phyloP scores from a whole-genome alignment of 2,797 vertebrate species.

The Pseudotriccus pelzelni region DNA sequence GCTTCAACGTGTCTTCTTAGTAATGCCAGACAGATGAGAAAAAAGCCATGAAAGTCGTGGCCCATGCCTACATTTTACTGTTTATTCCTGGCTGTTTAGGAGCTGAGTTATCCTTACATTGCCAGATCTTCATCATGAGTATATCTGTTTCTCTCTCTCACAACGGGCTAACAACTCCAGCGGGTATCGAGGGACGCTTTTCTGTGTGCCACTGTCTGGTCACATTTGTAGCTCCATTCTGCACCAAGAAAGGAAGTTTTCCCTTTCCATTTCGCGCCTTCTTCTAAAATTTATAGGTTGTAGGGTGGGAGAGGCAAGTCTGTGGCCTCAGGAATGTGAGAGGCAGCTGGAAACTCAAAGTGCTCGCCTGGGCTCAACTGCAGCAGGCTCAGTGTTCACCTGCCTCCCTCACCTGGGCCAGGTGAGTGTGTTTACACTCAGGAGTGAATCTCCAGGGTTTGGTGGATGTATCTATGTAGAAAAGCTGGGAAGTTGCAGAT shows the following conservation, averaged over 20 bases:
- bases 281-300: background rate
- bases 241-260: background rate
- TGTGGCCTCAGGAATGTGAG: background rate
- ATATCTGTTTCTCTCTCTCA: background rate
- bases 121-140: background rate
- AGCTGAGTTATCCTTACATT: background rate
- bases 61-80: background rate
- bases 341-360: fast-evolving
- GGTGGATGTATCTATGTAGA: background rate
- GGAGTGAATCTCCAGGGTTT: background rate
- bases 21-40: background rate
- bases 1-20: background rate
- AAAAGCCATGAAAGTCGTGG: background rate
- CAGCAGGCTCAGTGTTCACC: background rate
- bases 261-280: background rate
- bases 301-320: background rate
- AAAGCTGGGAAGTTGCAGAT: background rate
- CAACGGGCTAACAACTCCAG: background rate
- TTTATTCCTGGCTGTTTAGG: background rate
- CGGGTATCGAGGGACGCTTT: background rate
- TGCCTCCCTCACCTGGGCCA: background rate
- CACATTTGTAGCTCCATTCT: background rate
- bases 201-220: background rate
- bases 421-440: background rate
- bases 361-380: fast-evolving